phyloP scores from a whole-genome alignment of 2,888 invertebrate genomes.

The Andrena flavipes region DNA sequence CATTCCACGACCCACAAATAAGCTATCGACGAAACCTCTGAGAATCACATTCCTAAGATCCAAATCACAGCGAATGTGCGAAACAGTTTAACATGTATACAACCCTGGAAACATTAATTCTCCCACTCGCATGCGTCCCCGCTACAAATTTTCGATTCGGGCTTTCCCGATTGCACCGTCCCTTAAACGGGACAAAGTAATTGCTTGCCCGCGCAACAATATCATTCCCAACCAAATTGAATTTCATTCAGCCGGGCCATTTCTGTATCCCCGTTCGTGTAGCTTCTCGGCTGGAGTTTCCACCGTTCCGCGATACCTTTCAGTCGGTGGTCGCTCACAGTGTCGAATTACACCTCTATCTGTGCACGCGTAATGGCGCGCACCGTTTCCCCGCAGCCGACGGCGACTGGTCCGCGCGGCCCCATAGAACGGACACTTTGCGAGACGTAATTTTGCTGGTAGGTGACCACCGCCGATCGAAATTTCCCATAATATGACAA shows the following conservation, averaged over 20 bases:
- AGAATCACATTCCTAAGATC: too few relatives aligned
- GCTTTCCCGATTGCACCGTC: neutral
- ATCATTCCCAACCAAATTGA: slow-evolving; percentile 30
- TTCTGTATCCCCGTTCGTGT: slow-evolving; percentile 1
- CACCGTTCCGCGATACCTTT: slow-evolving; percentile 15
- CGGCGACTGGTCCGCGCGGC: slow-evolving; percentile 5
- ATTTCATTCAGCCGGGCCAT: slow-evolving; percentile 25
- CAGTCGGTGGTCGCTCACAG: neutral
- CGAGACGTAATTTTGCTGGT: slow-evolving; percentile 47
- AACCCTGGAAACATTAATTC: too few relatives aligned
- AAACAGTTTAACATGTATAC: too few relatives aligned
- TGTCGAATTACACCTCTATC: slow-evolving; percentile 35
- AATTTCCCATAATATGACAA: slow-evolving; percentile 67
- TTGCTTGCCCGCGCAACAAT: slow-evolving; percentile 1
- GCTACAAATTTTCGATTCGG: neutral
- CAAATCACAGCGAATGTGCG: too few relatives aligned
- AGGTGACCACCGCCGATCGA: slow-evolving; percentile 37
- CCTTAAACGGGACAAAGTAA: slow-evolving; percentile 5
- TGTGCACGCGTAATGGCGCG: slow-evolving; percentile 14
- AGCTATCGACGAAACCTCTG: too few relatives aligned
- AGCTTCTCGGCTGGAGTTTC: neutral
- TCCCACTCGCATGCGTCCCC: neutral
- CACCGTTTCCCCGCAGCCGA: slow-evolving; percentile 8
- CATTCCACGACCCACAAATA: too few relatives aligned
- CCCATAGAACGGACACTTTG: slow-evolving; percentile 11